Conservation (phyloP, 2,888 invertebrate species). For the Synanthedon tipuliformis region DNA sequence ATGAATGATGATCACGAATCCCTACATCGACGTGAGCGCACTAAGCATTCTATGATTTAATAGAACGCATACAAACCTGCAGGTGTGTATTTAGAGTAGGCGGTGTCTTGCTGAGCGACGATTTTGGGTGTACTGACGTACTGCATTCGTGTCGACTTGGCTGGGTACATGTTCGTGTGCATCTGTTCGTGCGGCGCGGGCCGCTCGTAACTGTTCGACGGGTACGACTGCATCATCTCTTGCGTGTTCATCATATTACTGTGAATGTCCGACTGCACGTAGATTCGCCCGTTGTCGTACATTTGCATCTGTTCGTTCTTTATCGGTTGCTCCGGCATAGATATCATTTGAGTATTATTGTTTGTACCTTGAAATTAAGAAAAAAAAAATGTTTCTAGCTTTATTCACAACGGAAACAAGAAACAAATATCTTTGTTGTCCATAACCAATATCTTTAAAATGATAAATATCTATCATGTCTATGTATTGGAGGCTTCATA, state of each 20-base stretch:
- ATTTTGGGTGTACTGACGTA: constrained; percentile 43
- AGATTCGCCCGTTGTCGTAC: constrained; percentile 46
- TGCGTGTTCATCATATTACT: constrained; percentile 41
- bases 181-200: constrained; percentile 20
- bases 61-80: constrained; percentile 26
- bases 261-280: constrained; percentile 44
- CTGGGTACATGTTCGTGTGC: constrained; percentile 22
- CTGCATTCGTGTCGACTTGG: constrained; percentile 36
- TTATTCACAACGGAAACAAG: too few relatives aligned
- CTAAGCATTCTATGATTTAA: not conserved
- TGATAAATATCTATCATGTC: too few relatives aligned
- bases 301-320: constrained; percentile 57
- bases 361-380: constrained; percentile 30
- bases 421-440: too few relatives aligned
- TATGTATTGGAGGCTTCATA: too few relatives aligned
- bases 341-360: constrained; percentile 55
- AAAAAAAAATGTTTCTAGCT: too few relatives aligned
- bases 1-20: too few relatives aligned
- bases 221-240: constrained; percentile 41
- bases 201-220: constrained; percentile 36
- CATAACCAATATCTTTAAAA: too few relatives aligned
- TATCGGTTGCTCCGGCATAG: constrained; percentile 40
- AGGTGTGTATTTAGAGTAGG: constrained; percentile 41
- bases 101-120: constrained; percentile 34
- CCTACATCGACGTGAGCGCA: too few relatives aligned